Percentiles rank a stretch among this genome's conserved stretches.
Evolutionary conservation across 2,113 vertebrate species (phyloP).

Genomic region (cat (Felis catus)): DNA sequence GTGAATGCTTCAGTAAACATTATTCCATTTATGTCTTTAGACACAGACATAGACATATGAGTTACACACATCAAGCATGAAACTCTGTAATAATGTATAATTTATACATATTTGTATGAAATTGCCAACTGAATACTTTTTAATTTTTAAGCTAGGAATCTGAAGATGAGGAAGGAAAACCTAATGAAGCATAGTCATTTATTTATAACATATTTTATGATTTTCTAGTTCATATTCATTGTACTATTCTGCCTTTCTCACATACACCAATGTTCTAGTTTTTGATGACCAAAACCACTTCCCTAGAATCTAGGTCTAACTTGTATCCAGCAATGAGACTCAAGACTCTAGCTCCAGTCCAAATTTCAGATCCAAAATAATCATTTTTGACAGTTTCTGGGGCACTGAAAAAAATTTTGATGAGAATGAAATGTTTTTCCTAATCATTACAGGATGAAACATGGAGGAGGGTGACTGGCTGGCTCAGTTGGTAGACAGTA

Average conservation of each 20-base stretch:
- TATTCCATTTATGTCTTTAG: neutral
- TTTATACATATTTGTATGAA: constrained; percentile 18
- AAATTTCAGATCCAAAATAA: constrained; percentile 12
- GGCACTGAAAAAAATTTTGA: neutral
- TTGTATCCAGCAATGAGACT: neutral
- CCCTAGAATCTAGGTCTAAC: neutral
- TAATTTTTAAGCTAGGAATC: neutral
- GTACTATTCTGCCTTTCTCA: neutral
- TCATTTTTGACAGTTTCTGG: constrained; percentile 2
- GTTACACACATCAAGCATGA: neutral
- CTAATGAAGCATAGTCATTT: neutral
- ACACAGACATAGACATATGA: neutral
- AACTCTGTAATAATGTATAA: neutral
- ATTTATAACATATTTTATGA: neutral
- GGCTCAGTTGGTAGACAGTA: neutral
- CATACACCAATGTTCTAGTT: neutral
- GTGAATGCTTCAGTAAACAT: neutral
- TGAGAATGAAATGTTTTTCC: constrained; percentile 15
- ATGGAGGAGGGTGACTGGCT: neutral
- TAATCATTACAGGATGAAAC: constrained; percentile 15
- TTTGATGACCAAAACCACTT: neutral
- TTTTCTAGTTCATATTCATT: neutral
- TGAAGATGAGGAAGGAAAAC: constrained; percentile 6
- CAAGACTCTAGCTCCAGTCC: neutral
- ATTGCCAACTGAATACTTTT: neutral